Base-by-base conservation (phyloP, 2,888 invertebrate species). In the Apotomis betuletana region DNA sequence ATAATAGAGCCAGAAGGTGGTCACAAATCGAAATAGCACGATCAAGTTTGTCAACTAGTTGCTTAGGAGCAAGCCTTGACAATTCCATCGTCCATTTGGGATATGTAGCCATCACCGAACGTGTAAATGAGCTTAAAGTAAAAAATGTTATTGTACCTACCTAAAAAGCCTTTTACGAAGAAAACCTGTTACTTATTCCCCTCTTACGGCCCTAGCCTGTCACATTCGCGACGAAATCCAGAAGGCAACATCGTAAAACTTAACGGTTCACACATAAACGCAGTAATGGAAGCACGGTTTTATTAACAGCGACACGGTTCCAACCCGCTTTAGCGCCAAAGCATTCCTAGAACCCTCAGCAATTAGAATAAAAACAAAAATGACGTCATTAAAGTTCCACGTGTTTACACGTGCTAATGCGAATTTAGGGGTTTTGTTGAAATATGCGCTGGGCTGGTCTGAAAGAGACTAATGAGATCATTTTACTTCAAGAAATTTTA, bases 251-350 rank as follows among this genome's bases (percentile, higher is more conserved):
- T 71, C 74, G 74, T 76, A 76, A 76, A 76, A 73, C 65, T 68
- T 76, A 75, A 75, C 69, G 75, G 60, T 61, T 69, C 73, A 65
- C 73, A 71, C 75, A 69, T 75, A 76, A 76, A 76, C 74, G 65
- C 59, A 52, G 67, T 71, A 75, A 76, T 75, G 74, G 75, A 67
- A 70, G 57, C 58, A 62, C 12, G 27, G 60, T 61, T 70, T 67
- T 67, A 67, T 71, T 67, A 65, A 59, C 60, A 70, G 54, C 46
- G 64, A 13, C 62, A 49, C 44, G 59, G 36, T 57, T 36, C 57
- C 36, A 57, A 10, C 27, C 68, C 15, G 68, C 44, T 4, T 27
- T 9, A 5, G 38, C 36, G n/a, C 44, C 36, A 57, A 57, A 57
- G 44, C 60, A 61, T 68, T 60, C 60, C 68, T 54, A 9, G 27